Evolutionary conservation across 2,113 vertebrate species (phyloP), one percentile per base, ranked within the genome.

Genomic region (Archilochus colubris): DNA sequence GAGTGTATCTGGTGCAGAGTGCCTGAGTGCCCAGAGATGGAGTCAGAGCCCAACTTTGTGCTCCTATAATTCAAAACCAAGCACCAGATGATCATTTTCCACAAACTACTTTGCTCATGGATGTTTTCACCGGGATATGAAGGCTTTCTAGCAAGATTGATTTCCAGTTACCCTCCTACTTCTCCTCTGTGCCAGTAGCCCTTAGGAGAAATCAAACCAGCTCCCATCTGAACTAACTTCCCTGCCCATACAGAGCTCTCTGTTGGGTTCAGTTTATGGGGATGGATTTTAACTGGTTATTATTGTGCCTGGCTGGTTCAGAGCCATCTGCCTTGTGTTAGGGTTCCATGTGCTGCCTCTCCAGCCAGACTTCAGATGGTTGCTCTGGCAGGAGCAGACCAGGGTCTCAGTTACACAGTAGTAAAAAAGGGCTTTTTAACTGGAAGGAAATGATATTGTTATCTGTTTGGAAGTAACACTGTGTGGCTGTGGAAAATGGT

Each of bases 21-120:
- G 24, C 75, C 40, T 25, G 48, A 50, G 6, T 76, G 70, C 69
- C 86, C 92, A 46, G 84, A 82, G 80, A 61, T 75, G 58, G 80
- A 88, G 83, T 78, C 84, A 89, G 83, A 93, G 86, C 94, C 77
- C 31, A n/a, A 33, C 27, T 91, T 28, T 89, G 62, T 61, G 54
- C 70, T 73, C 44, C 28, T 36, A 7, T 8, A 64, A 9, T 48
- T 61, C 27, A 62, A 73, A 82, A 21, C 22, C 54, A 74, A 67
- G 61, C 76, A 63, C 55, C 69, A 72, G 66, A 22, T n/a, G 25
- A 81, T 11, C 2, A 1, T 66, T 88, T 77, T 31, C 61, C 72
- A 7, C 81, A 87, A 72, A 46, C 50, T 38, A 0, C 3, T 0
- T 64, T 50, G 53, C n/a, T 59, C 14, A 0, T 51, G 46, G 59